A percentile compares a stretch with the other conserved stretches of the same genome.
Conservation (phyloP, 2,888 invertebrate genomes). For the Cephus spinipes region DNA sequence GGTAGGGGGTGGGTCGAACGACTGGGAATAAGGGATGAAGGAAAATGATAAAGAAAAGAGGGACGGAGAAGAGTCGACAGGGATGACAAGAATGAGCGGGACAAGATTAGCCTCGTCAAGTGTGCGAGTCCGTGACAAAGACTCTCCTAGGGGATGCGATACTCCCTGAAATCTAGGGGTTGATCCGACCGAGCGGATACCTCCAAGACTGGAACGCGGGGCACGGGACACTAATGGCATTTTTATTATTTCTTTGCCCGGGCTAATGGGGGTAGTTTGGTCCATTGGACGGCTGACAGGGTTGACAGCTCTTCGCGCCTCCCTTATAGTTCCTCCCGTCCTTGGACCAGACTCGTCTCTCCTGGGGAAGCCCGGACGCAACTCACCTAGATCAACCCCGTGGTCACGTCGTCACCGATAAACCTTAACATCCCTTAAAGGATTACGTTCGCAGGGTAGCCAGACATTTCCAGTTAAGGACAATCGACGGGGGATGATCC, state of each 20-base stretch:
- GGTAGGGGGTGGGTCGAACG: not conserved
- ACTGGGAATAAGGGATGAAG: slow-evolving; percentile 4
- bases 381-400: slow-evolving; percentile 40
- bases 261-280: slow-evolving; percentile 53
- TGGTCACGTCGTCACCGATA: slow-evolving; percentile 40
- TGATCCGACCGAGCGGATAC: slow-evolving; percentile 33
- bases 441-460: too few species aligned
- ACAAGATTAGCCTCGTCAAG: slow-evolving; percentile 59
- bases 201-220: slow-evolving; percentile 50
- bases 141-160: slow-evolving; percentile 10
- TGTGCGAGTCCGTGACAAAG: slow-evolving; percentile 40
- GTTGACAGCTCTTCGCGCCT: slow-evolving; percentile 54
- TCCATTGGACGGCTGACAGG: slow-evolving; percentile 62
- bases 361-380: slow-evolving; percentile 13
- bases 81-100: not conserved
- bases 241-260: slow-evolving; percentile 63
- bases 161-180: slow-evolving; percentile 16
- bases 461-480: too few species aligned
- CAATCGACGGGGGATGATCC: too few species aligned
- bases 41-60: slow-evolving; percentile 2
- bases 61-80: too few species aligned
- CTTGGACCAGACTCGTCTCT: not conserved
- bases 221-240: slow-evolving; percentile 62
- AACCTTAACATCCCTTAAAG: slow-evolving; percentile 34
- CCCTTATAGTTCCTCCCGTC: slow-evolving; percentile 16